Percentiles rank a stretch among this genome's conserved stretches.
These are phyloP conservation scores for Lasius fuliginosus DNA, from an alignment of 2,888 invertebrate species.

Conservation along the genomic window DNA sequence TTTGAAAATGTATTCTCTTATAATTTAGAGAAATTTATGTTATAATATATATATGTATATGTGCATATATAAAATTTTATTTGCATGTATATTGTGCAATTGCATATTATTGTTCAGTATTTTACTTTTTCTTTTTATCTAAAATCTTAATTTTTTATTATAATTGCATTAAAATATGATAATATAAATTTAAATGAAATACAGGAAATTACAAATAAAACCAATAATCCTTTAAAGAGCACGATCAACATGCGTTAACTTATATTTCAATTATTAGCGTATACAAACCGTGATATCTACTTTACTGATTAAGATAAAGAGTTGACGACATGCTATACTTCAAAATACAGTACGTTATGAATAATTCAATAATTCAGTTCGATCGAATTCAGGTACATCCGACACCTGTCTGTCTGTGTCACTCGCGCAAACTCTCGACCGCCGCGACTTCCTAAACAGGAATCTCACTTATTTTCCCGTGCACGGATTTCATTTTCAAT, in stretches of 20 bases:
- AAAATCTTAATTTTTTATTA: not conserved
- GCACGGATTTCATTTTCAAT: slow-evolving; percentile 78
- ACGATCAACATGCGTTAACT: not conserved
- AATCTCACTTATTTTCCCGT: slow-evolving; percentile 66
- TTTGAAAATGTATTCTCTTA: slow-evolving; percentile 10
- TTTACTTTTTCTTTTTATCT: not conserved
- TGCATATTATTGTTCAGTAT: not conserved
- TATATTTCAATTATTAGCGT: not conserved
- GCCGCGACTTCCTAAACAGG: slow-evolving; percentile 79
- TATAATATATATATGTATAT: no score
- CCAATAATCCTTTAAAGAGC: not conserved
- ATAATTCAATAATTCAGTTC: slow-evolving; percentile 80
- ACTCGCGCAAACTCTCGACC: slow-evolving; percentile 57
- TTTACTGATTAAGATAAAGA: slow-evolving; percentile 10
- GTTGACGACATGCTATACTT: slow-evolving; percentile 7
- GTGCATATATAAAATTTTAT: no score
- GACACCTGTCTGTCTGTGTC: slow-evolving; percentile 55
- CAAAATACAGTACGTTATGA: slow-evolving; percentile 74
- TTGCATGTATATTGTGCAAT: no score
- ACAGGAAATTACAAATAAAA: not conserved
- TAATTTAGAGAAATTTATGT: not conserved
- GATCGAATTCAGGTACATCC: slow-evolving; percentile 72
- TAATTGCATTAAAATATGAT: not conserved
- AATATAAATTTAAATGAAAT: not conserved
- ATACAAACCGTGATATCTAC: not conserved